Evolutionary conservation across 2,888 invertebrate species (phyloP).

Genomic region (Diarsia rubi): DNA sequence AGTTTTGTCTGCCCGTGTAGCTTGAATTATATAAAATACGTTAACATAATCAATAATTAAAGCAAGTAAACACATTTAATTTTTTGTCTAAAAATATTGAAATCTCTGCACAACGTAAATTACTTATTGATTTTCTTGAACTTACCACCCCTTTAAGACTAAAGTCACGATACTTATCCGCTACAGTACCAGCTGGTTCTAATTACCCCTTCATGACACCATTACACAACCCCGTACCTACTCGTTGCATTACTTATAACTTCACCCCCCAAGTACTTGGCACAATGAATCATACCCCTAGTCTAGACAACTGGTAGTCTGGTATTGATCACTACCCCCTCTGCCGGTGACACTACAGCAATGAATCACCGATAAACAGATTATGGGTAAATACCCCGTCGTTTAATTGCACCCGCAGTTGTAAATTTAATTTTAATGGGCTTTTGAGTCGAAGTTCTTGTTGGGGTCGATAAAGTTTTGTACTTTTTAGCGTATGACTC

Average conservation of each 20-base stretch:
- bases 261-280: conserved; percentile 10
- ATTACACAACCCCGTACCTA: not conserved
- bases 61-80: not conserved
- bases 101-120: not conserved
- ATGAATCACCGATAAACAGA: conserved; percentile 65
- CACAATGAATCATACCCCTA: conserved; percentile 48
- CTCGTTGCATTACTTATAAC: conserved; percentile 39
- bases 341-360: conserved; percentile 53
- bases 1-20: too few relatives aligned
- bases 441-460: conserved; percentile 28
- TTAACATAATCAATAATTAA: not conserved
- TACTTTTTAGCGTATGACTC: not conserved
- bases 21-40: not conserved
- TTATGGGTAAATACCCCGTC: conserved; percentile 59
- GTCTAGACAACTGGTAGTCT: conserved; percentile 66
- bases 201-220: conserved; percentile 10
- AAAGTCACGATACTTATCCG: not conserved
- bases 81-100: not conserved
- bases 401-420: conserved; percentile 60
- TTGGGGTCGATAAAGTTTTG: conserved; percentile 8
- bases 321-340: conserved; percentile 61
- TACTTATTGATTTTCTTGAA: not conserved
- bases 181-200: not conserved
- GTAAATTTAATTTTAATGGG: conserved; percentile 58
- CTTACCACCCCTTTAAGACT: not conserved